phyloP scores from a whole-genome alignment of 2,113 vertebrate species.

The Falco punctatus region DNA sequence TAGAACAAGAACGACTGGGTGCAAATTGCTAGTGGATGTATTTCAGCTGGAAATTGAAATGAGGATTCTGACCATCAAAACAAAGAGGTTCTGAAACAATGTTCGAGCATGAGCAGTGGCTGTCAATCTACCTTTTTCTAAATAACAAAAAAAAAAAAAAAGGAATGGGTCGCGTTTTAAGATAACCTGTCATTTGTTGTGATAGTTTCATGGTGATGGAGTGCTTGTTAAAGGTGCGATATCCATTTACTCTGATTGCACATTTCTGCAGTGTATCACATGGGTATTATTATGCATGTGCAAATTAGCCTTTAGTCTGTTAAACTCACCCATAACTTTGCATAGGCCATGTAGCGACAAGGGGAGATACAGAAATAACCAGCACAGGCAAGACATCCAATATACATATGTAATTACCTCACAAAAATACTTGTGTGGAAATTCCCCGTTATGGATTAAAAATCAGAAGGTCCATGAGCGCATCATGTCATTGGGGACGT shows the following conservation, averaged over 20 bases:
- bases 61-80: background rate
- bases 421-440: background rate
- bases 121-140: background rate
- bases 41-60: background rate
- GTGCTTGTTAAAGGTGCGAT: background rate
- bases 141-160: too few species aligned
- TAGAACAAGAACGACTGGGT: background rate
- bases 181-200: background rate
- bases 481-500: background rate
- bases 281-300: background rate
- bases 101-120: background rate
- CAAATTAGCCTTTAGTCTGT: background rate
- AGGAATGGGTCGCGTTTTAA: background rate
- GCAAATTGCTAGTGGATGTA: background rate
- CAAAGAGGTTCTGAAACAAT: background rate
- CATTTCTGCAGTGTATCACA: background rate
- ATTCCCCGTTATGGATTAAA: background rate
- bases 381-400: background rate
- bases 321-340: background rate
- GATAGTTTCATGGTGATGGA: background rate
- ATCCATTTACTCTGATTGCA: background rate
- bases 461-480: background rate
- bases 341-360: background rate
- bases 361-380: background rate
- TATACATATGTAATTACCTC: background rate